Base-by-base conservation (phyloP, 2,888 invertebrate species). In the Lasioglossum villosulum region DNA sequence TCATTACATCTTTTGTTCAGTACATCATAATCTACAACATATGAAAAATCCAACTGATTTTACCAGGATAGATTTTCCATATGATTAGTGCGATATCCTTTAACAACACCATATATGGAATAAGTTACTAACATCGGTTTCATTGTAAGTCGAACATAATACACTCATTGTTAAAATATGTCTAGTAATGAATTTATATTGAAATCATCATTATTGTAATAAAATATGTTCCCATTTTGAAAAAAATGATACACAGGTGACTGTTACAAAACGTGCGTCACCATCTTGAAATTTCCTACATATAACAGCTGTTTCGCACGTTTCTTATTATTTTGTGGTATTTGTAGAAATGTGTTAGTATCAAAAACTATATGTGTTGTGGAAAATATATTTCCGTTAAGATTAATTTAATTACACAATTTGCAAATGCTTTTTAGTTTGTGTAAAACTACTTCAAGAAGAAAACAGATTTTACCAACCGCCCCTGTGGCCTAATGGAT, bases 401-500 rank as follows among this genome's bases (percentile, higher is more conserved):
- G 34, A 52, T 63, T 16, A 5, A 4, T 27, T 75, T n/a, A 23
- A 59, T n/a, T 72, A 75, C 2, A 56, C 56, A 56, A 52, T 77
- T 77, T 78, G 16, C 14, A 45, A 4, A 56, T 14, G 16, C 8
- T 34, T 66, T 59, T 30, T 45, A 59, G 30, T 52, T 71, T 42
- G 8, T 23, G 27, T n/a, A 14, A 0, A 3, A n/a, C 0, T 86
- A 86, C 12, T 75, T 14, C 0, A 0, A 71, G n/a, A 75, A 77
- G 39, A 23, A 63, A 68, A 1, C 0, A 1, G 4, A 14, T 30
- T 12, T 19, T 84, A 90, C 85, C 73, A 90, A 90, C 82, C 88
- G 97, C 97, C 97, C 97, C 97, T 97, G 97, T 97, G 97, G 97
- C 97, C 97, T 97, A 97, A 97, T 97, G 97, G 97, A 97, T 97